Percentiles rank a stretch among this genome's conserved stretches.
Evolutionary conservation across 2,113 vertebrate species (phyloP).

Genomic region (Caranx melampygus): DNA sequence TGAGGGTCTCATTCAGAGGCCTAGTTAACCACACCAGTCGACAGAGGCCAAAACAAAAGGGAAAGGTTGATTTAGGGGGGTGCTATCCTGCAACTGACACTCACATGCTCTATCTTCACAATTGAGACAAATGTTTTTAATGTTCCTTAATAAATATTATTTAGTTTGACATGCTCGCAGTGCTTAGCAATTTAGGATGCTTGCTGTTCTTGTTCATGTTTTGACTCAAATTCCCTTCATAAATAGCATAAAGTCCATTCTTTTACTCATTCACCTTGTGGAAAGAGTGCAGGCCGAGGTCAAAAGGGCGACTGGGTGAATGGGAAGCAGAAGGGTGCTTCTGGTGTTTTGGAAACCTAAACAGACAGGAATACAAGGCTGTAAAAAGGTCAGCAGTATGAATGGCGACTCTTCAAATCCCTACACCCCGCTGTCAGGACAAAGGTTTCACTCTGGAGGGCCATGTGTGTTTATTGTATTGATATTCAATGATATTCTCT

Average conservation of each 20-base stretch:
- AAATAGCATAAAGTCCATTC: not conserved
- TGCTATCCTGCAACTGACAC: constrained; percentile 15
- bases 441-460: constrained; percentile 34
- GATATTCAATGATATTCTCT: constrained; percentile 18
- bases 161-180: not conserved
- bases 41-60: constrained; percentile 60
- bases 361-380: constrained; percentile 44
- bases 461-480: constrained; percentile 6
- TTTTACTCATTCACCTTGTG: constrained; percentile 8
- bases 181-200: not conserved
- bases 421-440: not conserved
- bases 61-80: constrained; percentile 52
- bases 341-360: constrained; percentile 46
- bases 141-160: constrained; percentile 1
- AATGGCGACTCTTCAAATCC: constrained; percentile 46
- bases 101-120: not conserved
- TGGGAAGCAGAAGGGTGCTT: constrained; percentile 33
- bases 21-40: constrained; percentile 60
- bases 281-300: constrained; percentile 8
- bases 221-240: not conserved
- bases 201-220: not conserved
- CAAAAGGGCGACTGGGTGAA: constrained; percentile 35
- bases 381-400: constrained; percentile 60
- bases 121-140: not conserved
- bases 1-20: constrained; percentile 51